Evolutionary conservation across 2,888 invertebrate species (phyloP), one percentile per base, ranked within the genome.

Genomic region (Lepidochrysops patricia): DNA sequence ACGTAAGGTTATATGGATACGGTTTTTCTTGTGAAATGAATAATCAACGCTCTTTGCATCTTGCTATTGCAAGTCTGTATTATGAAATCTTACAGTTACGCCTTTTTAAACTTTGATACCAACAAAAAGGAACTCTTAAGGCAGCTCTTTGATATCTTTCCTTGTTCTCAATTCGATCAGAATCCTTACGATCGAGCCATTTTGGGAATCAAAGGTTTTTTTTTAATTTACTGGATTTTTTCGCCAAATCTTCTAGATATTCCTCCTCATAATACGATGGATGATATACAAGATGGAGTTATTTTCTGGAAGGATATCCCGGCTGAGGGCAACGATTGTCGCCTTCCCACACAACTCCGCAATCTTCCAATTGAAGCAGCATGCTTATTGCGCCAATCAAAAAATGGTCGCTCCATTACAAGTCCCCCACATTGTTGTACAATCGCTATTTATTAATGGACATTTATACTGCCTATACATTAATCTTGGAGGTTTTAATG

Each of bases 231-330:
- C 6, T 29, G 1, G 4, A n/a, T 4, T 49, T 49, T 49, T 49
- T 25, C 4, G 1, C 6, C 4, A 12, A 25, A 49, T 25, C n/a
- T 12, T 49, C 37, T 37, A 37, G 37, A 37, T 43, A n/a, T n/a
- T n/a, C 9, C 29, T 37, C 3, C 25, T 26, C 26, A n/a, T 6
- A 49, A n/a, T 25, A 13, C 15, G 32, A 29, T 29, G 32, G 62
- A 60, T 59, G 61, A 62, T 76, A 73, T 75, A 73, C 72, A 69
- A 70, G 71, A 72, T 70, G 68, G 71, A 72, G 74, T 80, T 79
- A 79, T 79, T 77, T 85, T 87, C 81, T 88, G 88, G 89, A 89
- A 89, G 88, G 88, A 88, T 84, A 88, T 89, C 87, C 88, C 81
- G 43, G 72, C 75, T 77, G 80, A 79, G 82, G 84, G 82, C 80